Conservation (phyloP, 2,888 invertebrate species). For the Hipparchia semele region DNA sequence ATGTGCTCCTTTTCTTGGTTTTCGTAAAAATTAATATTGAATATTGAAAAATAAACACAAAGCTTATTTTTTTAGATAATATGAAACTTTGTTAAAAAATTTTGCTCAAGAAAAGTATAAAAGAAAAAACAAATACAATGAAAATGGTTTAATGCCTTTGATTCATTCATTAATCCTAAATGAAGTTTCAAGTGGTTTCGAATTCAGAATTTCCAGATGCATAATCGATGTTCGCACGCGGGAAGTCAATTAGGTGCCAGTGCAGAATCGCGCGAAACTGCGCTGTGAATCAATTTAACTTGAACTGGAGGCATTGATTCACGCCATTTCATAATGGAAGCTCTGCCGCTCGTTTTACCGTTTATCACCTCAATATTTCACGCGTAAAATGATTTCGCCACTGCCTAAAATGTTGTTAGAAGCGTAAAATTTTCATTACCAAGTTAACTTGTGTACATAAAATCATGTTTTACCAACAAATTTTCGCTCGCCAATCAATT, state of each 20-base stretch:
- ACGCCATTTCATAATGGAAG: slow-evolving; percentile 24
- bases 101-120: too few relatives aligned
- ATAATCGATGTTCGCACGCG: slow-evolving; percentile 11
- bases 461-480: not conserved
- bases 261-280: not conserved
- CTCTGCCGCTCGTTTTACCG: slow-evolving; percentile 13
- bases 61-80: too few relatives aligned
- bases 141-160: too few relatives aligned
- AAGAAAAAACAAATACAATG: too few relatives aligned
- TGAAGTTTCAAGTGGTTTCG: not conserved
- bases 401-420: slow-evolving; percentile 13
- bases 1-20: too few relatives aligned
- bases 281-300: slow-evolving; percentile 16
- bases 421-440: slow-evolving; percentile 8
- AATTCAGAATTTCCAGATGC: slow-evolving; percentile 1
- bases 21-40: too few relatives aligned
- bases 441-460: slow-evolving; percentile 4
- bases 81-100: too few relatives aligned
- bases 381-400: slow-evolving; percentile 26
- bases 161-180: not conserved
- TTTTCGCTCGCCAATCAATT: too few relatives aligned
- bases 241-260: not conserved
- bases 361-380: slow-evolving; percentile 25
- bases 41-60: too few relatives aligned
- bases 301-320: slow-evolving; percentile 30